These are phyloP conservation scores for Danio kyathit DNA, from an alignment of 2,797 vertebrate species.

Conservation along the genomic window DNA sequence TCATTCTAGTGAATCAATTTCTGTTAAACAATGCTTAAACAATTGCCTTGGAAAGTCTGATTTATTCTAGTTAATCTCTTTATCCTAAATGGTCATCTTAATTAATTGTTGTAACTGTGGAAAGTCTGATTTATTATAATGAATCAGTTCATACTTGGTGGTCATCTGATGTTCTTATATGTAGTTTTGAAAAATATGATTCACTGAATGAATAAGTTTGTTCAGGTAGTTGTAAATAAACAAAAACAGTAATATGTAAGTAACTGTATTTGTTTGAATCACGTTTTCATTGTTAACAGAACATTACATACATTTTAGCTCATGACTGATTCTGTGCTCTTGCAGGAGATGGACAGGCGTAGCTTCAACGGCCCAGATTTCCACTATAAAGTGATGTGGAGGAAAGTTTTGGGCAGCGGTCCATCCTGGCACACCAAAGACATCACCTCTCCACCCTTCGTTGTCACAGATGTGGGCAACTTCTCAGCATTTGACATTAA, in stretches of 20 bases:
- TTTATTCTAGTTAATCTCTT: background rate
- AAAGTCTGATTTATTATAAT: background rate
- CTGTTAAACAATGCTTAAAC: background rate
- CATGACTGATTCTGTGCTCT: conserved; percentile 15
- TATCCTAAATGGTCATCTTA: background rate
- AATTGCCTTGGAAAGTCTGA: background rate
- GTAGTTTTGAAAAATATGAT: background rate
- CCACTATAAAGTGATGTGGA: conserved; percentile 88
- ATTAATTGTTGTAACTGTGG: background rate
- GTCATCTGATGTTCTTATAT: background rate
- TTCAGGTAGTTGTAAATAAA: too few species aligned
- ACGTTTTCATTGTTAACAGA: background rate
- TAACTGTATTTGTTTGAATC: too few species aligned
- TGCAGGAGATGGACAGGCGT: conserved; percentile 78
- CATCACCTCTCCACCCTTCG: conserved; percentile 73
- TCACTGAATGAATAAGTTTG: background rate
- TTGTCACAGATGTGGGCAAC: conserved; percentile 78
- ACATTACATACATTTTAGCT: background rate
- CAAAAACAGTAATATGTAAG: too few species aligned
- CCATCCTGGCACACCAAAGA: conserved; percentile 79
- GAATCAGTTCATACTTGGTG: background rate
- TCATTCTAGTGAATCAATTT: background rate
- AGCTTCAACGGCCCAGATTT: conserved; percentile 86
- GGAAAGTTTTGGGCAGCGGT: conserved; percentile 76
- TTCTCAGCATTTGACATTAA: conserved; percentile 90